phyloP scores from a whole-genome alignment of 2,888 invertebrate species.

The Calliscelio sp. region DNA sequence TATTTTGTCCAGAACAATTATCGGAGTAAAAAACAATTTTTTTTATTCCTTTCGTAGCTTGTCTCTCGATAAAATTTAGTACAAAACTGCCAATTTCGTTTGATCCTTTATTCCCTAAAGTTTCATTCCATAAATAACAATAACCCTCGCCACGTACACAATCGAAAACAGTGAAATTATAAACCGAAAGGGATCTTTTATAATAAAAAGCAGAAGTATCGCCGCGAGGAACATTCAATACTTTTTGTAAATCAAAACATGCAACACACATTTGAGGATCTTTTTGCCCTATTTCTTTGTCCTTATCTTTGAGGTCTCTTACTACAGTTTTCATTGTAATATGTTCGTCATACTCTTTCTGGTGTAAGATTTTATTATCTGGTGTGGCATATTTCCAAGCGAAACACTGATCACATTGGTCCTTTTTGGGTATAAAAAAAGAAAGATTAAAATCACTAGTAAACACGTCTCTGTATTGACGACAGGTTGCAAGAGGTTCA shows the following conservation, averaged over 20 bases:
- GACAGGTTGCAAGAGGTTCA: neutral
- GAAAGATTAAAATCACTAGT: constrained; percentile 42
- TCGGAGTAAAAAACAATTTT: constrained; percentile 79
- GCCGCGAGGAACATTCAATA: constrained; percentile 39
- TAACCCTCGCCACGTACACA: constrained; percentile 58
- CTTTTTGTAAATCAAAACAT: constrained; percentile 68
- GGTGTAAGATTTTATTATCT: neutral
- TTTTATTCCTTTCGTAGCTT: constrained; percentile 60
- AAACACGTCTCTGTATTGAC: constrained; percentile 48
- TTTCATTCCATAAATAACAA: constrained; percentile 77
- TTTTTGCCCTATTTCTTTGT: constrained; percentile 27
- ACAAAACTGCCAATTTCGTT: constrained; percentile 75
- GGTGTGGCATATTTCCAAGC: constrained; percentile 22
- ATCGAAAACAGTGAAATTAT: constrained; percentile 74
- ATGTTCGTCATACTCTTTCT: constrained; percentile 68
- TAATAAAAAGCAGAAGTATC: constrained; percentile 61
- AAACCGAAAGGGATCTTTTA: constrained; percentile 70
- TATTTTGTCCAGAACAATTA: constrained; percentile 77
- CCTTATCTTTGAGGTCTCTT: constrained; percentile 56
- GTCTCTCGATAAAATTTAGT: constrained; percentile 51
- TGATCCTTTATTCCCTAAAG: constrained; percentile 74
- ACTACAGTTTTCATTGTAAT: constrained; percentile 67
- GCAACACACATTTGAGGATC: constrained; percentile 9
- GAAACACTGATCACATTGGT: constrained; percentile 72
- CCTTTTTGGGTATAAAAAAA: constrained; percentile 74